A percentile compares a stretch with the other conserved stretches of the same genome.
Evolutionary conservation across 2,797 vertebrate genomes (phyloP).

Genomic region (Podargus strigoides): DNA sequence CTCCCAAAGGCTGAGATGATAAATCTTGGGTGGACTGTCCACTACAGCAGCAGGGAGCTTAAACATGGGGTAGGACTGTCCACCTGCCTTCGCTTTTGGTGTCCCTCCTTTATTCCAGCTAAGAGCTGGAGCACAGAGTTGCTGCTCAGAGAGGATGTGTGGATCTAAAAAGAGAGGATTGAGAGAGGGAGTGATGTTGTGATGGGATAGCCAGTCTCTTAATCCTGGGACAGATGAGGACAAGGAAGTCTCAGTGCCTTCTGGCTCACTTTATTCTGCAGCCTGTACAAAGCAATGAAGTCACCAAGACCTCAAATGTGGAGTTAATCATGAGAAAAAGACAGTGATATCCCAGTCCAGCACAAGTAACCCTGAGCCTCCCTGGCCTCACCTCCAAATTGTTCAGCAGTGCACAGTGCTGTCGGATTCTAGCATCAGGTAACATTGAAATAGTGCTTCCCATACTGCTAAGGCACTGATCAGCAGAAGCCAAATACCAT

Average conservation of each 20-base stretch:
- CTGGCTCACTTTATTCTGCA: background rate
- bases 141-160: background rate
- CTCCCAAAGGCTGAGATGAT: background rate
- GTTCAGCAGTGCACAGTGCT: background rate
- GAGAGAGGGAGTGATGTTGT: background rate
- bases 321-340: background rate
- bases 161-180: background rate
- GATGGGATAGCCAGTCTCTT: background rate
- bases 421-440: background rate
- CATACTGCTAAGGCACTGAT: background rate
- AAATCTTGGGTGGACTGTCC: background rate
- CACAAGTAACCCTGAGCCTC: background rate
- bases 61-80: background rate
- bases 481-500: background rate
- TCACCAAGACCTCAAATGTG: background rate
- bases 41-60: background rate
- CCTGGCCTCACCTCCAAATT: background rate
- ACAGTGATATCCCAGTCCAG: background rate
- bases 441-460: background rate
- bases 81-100: background rate
- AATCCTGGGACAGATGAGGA: background rate
- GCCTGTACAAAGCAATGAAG: background rate
- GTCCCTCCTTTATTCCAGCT: background rate
- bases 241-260: background rate
- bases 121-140: background rate